These are phyloP conservation scores for Coreoperca whiteheadi DNA, from an alignment of 2,113 vertebrate genomes.

Conservation along the genomic window DNA sequence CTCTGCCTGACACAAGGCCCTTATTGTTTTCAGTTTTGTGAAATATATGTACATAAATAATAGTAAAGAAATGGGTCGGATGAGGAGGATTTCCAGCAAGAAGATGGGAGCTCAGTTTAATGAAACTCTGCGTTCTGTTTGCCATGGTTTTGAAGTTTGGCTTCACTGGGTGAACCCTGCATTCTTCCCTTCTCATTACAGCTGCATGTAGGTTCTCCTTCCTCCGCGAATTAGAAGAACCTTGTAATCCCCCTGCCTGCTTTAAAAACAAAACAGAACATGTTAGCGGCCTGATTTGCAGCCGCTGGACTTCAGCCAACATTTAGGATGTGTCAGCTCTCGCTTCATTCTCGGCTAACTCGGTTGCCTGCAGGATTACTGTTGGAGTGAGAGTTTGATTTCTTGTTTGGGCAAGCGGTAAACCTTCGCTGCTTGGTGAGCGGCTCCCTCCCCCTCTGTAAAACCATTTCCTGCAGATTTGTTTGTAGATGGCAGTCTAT, in stretches of 20 bases:
- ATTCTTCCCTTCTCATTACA: neutral
- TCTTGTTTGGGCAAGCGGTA: slow-evolving; percentile 21
- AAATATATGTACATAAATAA: no score
- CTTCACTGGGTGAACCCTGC: neutral
- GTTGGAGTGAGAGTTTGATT: slow-evolving; percentile 16
- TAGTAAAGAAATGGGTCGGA: neutral
- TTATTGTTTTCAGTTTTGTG: neutral
- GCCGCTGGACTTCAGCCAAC: slow-evolving; percentile 42
- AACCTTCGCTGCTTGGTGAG: slow-evolving; percentile 7
- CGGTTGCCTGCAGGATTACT: slow-evolving; percentile 53
- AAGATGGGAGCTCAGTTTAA: neutral
- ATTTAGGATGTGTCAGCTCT: slow-evolving; percentile 43
- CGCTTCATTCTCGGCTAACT: slow-evolving; percentile 21
- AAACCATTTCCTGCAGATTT: neutral
- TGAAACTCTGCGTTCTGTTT: neutral
- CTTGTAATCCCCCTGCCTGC: slow-evolving; percentile 13
- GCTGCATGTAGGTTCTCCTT: neutral
- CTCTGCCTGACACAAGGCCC: neutral
- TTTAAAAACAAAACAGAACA: no score
- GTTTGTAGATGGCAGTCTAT: neutral
- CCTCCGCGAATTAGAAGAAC: neutral
- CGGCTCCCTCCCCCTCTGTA: neutral
- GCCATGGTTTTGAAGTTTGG: neutral
- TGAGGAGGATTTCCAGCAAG: neutral
- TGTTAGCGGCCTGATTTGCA: slow-evolving; percentile 27